Conservation (phyloP, 2,888 invertebrate genomes). For the Cheilosia impressa region DNA sequence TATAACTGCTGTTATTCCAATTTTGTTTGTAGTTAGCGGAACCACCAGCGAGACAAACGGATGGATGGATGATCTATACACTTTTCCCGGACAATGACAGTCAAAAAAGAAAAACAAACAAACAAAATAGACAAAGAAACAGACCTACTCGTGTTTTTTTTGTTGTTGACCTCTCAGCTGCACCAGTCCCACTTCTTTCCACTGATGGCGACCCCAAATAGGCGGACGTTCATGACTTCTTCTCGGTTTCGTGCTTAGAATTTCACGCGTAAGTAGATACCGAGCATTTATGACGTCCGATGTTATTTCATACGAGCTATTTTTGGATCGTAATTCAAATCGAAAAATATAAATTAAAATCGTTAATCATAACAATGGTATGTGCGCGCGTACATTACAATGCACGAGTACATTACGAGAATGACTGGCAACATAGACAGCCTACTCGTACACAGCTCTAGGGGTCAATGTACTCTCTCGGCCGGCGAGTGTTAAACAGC, state of each 20-base stretch:
- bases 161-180: slow-evolving; percentile 4
- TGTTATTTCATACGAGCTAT: slow-evolving; percentile 56
- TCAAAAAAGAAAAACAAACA: slow-evolving; percentile 1
- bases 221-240: slow-evolving; percentile 25
- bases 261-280: slow-evolving; percentile 68
- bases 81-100: slow-evolving; percentile 7
- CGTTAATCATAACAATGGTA: slow-evolving; percentile 71
- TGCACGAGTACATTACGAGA: neutral
- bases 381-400: slow-evolving; percentile 60
- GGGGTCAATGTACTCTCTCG: slow-evolving; percentile 50
- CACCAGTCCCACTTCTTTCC: slow-evolving; percentile 3
- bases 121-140: slow-evolving; percentile 12
- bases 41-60: slow-evolving; percentile 19
- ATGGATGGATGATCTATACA: slow-evolving; percentile 13
- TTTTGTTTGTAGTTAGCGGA: slow-evolving; percentile 23
- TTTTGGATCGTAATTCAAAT: slow-evolving; percentile 60
- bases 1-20: slow-evolving; percentile 44
- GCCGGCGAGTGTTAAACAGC: slow-evolving; percentile 39
- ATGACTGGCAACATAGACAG: neutral
- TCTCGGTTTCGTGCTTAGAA: slow-evolving; percentile 42
- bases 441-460: slow-evolving; percentile 7
- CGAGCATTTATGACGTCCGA: slow-evolving; percentile 39
- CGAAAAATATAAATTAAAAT: slow-evolving; percentile 42
- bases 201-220: slow-evolving; percentile 11
- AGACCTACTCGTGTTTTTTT: neutral